Percentiles rank a stretch among this genome's conserved stretches.
Conservation (phyloP, 2,888 invertebrate species). For the Pyrocoelia pectoralis region DNA sequence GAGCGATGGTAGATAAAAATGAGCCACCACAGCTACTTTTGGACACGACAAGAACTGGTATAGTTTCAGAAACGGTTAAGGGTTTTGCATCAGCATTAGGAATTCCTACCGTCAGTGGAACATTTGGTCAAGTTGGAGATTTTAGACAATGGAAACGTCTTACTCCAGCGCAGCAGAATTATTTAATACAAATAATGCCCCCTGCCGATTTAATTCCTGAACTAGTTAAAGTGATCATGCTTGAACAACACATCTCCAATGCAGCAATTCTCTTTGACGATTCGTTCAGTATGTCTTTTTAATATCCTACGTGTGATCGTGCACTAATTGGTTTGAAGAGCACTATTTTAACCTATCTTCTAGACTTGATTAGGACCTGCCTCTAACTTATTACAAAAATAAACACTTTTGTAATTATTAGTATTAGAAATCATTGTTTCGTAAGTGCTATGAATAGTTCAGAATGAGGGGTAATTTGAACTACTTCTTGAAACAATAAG, state of each 20-base stretch:
- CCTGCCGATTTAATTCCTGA: slow-evolving; percentile 87
- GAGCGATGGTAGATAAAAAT: slow-evolving; percentile 69
- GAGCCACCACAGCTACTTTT: slow-evolving; percentile 80
- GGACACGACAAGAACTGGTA: slow-evolving; percentile 83
- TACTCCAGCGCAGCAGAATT: slow-evolving; percentile 73
- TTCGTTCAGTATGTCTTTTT: slow-evolving; percentile 70
- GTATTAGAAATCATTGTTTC: too few relatives aligned
- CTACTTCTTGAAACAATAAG: too few relatives aligned
- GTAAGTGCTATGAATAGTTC: too few relatives aligned
- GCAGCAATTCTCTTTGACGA: slow-evolving; percentile 92
- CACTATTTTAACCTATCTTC: too few relatives aligned
- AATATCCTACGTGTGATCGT: not conserved
- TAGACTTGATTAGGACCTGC: too few relatives aligned
- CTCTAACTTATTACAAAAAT: too few relatives aligned
- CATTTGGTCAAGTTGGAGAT: slow-evolving; percentile 86
- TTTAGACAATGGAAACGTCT: slow-evolving; percentile 83
- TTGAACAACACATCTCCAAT: slow-evolving; percentile 86
- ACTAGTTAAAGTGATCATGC: slow-evolving; percentile 81
- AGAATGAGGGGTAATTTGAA: too few relatives aligned
- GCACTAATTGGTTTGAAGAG: too few relatives aligned
- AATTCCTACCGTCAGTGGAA: slow-evolving; percentile 83
- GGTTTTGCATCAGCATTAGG: slow-evolving; percentile 82
- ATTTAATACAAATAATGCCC: slow-evolving; percentile 83
- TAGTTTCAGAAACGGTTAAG: slow-evolving; percentile 85
- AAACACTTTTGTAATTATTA: too few relatives aligned